Conservation (phyloP, 2,113 vertebrate genomes). For the Gnathonemus echidnorhynchus region DNA sequence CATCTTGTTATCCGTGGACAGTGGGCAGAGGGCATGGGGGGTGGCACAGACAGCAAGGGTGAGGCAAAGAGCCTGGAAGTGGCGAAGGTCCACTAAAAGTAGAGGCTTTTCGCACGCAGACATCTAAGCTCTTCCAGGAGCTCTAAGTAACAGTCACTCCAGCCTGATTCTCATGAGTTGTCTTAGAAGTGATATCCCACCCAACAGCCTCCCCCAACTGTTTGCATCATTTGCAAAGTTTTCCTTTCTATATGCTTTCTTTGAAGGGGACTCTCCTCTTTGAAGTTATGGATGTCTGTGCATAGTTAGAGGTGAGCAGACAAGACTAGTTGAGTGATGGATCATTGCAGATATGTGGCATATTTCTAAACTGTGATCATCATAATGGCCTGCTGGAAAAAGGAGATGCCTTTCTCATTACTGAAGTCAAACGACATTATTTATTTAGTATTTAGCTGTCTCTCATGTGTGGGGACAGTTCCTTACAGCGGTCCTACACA, state of each 20-base stretch:
- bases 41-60: neutral
- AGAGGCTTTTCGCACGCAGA: neutral
- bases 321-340: neutral
- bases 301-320: neutral
- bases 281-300: neutral
- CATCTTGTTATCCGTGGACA: neutral
- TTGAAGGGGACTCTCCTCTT: neutral
- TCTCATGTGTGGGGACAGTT: neutral
- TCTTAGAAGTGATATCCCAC: neutral
- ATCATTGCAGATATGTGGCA: neutral
- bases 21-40: neutral
- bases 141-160: neutral
- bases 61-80: neutral
- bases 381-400: neutral
- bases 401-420: neutral
- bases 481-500: neutral
- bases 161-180: neutral
- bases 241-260: neutral
- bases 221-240: neutral
- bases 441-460: neutral
- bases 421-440: neutral
- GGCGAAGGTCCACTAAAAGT: neutral
- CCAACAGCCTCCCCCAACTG: neutral
- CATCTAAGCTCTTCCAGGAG: neutral
- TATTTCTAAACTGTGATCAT: neutral